phyloP scores from a whole-genome alignment of 2,888 invertebrate genomes.

The Leptarthrus brevirostris region DNA sequence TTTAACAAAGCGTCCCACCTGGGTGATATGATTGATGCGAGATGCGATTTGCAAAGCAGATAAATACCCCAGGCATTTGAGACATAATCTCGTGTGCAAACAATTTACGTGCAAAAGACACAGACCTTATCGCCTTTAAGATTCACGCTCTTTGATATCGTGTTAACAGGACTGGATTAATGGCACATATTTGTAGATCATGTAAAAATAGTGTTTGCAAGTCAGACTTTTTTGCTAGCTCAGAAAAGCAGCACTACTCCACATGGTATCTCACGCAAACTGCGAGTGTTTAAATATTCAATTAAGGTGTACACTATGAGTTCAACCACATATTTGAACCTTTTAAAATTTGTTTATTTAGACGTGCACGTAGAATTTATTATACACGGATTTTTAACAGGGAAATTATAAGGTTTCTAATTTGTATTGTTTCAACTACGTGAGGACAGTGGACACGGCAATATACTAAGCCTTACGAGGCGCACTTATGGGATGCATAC shows the following conservation, averaged over 20 bases:
- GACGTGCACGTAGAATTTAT: too few species aligned
- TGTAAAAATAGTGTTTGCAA: slow-evolving; percentile 29
- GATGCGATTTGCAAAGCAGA: slow-evolving; percentile 31
- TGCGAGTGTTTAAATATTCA: too few species aligned
- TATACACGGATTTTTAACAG: too few species aligned
- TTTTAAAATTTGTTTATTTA: too few species aligned
- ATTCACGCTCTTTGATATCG: slow-evolving; percentile 42
- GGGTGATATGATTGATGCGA: slow-evolving; percentile 44
- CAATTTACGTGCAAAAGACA: slow-evolving; percentile 36
- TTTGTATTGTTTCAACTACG: too few species aligned
- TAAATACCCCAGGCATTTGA: slow-evolving; percentile 10
- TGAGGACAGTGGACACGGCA: too few species aligned
- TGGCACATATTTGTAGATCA: slow-evolving; percentile 39
- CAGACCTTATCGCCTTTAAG: slow-evolving; percentile 30
- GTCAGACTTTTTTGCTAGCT: background rate
- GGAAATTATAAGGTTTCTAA: too few species aligned
- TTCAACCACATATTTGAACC: too few species aligned
- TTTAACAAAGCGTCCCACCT: slow-evolving; percentile 41
- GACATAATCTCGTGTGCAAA: background rate
- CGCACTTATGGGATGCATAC: too few species aligned
- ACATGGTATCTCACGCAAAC: slow-evolving; percentile 30
- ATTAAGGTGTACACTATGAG: too few species aligned
- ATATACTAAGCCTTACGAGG: too few species aligned
- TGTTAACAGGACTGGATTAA: slow-evolving; percentile 46
- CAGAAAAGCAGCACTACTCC: background rate